Conservation (phyloP, 2,797 vertebrate species). For the Galago senegalensis region DNA sequence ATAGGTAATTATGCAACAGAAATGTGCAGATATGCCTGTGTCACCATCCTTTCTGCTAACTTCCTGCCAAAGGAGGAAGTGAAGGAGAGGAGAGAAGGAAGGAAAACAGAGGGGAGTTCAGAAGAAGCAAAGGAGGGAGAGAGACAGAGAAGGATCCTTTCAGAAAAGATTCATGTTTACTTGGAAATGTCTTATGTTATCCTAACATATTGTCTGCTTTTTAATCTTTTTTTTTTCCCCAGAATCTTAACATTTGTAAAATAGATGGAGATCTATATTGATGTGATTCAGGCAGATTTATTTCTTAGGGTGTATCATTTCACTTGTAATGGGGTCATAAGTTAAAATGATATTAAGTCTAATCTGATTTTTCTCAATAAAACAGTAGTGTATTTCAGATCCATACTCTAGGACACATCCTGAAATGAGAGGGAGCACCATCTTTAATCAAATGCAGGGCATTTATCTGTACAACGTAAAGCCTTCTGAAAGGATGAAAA, state of each 20-base stretch:
- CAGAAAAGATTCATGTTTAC: no score
- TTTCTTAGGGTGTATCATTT: background rate
- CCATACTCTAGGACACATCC: background rate
- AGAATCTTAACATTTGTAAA: background rate
- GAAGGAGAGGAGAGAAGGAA: background rate
- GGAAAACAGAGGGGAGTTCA: background rate
- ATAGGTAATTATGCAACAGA: background rate
- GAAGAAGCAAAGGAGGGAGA: background rate
- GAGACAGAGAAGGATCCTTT: background rate
- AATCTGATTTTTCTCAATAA: conserved; percentile 42
- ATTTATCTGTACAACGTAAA: background rate
- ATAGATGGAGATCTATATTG: background rate
- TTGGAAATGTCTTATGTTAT: background rate
- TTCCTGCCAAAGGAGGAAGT: background rate
- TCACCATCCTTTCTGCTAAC: background rate
- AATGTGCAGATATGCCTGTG: background rate
- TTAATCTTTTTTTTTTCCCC: background rate
- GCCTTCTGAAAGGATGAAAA: background rate
- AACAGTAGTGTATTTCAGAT: background rate
- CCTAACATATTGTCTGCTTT: background rate
- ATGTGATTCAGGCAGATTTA: background rate
- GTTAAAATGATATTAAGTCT: background rate
- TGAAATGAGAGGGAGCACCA: background rate
- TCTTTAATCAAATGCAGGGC: background rate
- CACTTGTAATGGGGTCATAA: background rate